Evolutionary conservation across 2,113 vertebrate genomes (phyloP), one percentile per base, ranked within the genome.

Genomic region (Nibea coibor): DNA sequence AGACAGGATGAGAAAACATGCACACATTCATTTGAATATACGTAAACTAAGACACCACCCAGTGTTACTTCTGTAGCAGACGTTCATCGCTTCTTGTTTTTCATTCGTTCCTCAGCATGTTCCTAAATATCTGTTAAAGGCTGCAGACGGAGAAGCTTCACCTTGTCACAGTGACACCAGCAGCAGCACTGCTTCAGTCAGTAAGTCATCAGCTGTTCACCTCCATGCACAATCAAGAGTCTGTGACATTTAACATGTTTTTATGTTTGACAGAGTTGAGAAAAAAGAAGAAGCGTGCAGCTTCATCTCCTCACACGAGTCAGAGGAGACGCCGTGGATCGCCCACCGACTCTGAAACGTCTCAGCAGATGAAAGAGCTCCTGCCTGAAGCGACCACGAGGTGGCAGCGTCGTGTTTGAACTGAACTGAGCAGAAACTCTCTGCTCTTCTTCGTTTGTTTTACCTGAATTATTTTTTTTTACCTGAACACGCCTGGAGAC

Each of bases 71-170:
- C 43, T 45, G 35, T 35, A 35, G 35, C 35, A 35, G 35, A 45
- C 12, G 12, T 19, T 50, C 15, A 19, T 50, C 17, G 19, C 2
- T 50, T 6, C 6, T 50, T 50, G 12, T 35, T 45, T 31, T 51
- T 5, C 28, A 3, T 63, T 78, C 26, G 4, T 78, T 66, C 83
- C 74, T 53, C 78, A 93, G 91, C 83, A 86, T 65, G 90, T 93
- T 15, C 90, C 91, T 16, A 91, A 81, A 72, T 88, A 91, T 31
- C 85, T 92, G 39, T 11, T 92, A 17, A 70, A 47, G 15, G 58
- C 79, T 68, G 4, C 42, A 10, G 72, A 80, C 26, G 62, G 54
- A 14, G 19, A 1, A 19, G 57, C 47, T 31, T 7, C 74, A 10
- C 11, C 3, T 64, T 26, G 24, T 77, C 54, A 43, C 31, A 31